phyloP scores from a whole-genome alignment of 1,140 invertebrate species.

The Carposina sasakii region DNA sequence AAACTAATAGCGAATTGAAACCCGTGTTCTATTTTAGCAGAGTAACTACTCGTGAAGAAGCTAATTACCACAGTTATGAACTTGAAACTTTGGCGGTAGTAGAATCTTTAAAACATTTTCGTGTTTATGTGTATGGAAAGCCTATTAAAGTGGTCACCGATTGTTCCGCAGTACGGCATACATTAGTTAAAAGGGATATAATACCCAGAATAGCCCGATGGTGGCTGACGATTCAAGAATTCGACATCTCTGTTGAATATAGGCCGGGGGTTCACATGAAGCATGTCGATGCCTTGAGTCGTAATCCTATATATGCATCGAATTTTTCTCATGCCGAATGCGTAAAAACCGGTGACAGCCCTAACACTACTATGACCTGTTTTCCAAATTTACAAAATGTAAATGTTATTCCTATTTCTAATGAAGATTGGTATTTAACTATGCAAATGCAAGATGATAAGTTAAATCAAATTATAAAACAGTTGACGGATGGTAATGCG shows the following conservation, averaged over 20 bases:
- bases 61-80: background rate
- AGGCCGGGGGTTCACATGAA: conserved; percentile 20
- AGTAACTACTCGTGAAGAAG: background rate
- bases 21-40: too few relatives aligned
- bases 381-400: too few relatives aligned
- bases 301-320: conserved; percentile 19
- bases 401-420: too few relatives aligned
- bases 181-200: background rate
- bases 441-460: too few relatives aligned
- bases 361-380: too few relatives aligned
- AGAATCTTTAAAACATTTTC: conserved; percentile 1
- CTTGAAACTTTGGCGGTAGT: conserved; percentile 4
- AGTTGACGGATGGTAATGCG: too few relatives aligned
- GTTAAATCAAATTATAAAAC: too few relatives aligned
- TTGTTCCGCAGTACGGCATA: background rate
- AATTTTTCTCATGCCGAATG: too few relatives aligned
- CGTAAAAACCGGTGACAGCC: too few relatives aligned
- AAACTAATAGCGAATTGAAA: too few relatives aligned
- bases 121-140: background rate
- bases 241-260: conserved; percentile 13
- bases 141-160: background rate
- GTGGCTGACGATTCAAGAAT: background rate
- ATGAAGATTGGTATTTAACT: too few relatives aligned
- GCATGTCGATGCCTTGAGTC: conserved; percentile 31
- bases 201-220: background rate